These are phyloP conservation scores for Macaca mulatta DNA, from an alignment of 2,113 vertebrate genomes.

Conservation along the genomic window DNA sequence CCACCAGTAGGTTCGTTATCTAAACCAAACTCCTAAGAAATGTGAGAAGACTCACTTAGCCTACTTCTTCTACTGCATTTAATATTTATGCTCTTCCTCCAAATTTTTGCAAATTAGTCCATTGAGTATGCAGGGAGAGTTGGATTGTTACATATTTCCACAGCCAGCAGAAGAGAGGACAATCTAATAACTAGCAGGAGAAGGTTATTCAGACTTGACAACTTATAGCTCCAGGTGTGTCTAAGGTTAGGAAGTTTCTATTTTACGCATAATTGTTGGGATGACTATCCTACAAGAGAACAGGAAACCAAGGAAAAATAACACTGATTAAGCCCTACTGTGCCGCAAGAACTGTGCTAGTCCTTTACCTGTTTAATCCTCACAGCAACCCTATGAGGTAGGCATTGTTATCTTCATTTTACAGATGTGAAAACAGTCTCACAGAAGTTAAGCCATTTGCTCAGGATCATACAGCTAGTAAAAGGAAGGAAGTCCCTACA, in stretches of 20 bases:
- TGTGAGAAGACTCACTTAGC: conserved; percentile 54
- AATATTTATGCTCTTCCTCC: conserved; percentile 65
- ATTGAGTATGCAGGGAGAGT: conserved; percentile 41
- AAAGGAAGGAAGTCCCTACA: neutral
- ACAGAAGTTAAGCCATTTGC: neutral
- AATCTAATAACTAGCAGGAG: conserved; percentile 51
- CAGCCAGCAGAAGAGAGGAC: conserved; percentile 61
- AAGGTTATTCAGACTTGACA: conserved; percentile 53
- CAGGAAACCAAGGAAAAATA: neutral
- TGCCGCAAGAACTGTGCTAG: neutral
- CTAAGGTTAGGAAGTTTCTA: conserved; percentile 69
- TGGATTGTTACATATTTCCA: conserved; percentile 65
- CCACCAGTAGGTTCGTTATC: conserved; percentile 60
- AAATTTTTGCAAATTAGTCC: neutral
- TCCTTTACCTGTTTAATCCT: neutral
- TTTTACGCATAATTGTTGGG: conserved; percentile 65
- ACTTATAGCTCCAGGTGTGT: conserved; percentile 47
- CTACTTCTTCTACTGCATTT: conserved; percentile 56
- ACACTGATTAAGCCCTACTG: neutral
- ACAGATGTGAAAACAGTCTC: neutral
- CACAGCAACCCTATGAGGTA: neutral
- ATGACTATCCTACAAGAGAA: neutral
- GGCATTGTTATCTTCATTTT: neutral
- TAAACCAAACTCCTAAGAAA: conserved; percentile 71
- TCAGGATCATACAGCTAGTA: conserved; percentile 20